Conservation (phyloP, 1,140 invertebrate species). For the Adelges cooleyi region DNA sequence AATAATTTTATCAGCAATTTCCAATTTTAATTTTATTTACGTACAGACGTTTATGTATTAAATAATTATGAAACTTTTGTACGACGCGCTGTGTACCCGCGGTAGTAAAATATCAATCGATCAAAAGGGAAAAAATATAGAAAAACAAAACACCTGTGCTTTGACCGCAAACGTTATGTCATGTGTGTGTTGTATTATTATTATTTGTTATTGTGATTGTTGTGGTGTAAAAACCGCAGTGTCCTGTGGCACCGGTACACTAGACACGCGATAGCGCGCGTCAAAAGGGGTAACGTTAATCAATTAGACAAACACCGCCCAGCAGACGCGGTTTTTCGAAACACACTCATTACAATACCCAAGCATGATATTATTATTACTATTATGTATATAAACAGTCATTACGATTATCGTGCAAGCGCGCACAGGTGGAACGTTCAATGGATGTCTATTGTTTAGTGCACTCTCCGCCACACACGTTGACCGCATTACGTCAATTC, state of each 20-base stretch:
- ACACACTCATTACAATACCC: background rate
- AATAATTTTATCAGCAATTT: too few relatives aligned
- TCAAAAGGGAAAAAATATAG: too few relatives aligned
- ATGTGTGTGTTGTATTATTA: too few relatives aligned
- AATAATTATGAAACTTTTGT: too few relatives aligned
- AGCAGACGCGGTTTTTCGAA: background rate
- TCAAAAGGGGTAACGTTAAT: slow-evolving; percentile 17
- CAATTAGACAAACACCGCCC: background rate
- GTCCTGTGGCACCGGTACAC: background rate
- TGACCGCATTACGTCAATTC: too few relatives aligned
- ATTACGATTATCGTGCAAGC: background rate
- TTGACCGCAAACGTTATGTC: background rate
- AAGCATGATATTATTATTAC: background rate
- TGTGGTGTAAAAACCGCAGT: background rate
- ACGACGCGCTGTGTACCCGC: too few relatives aligned
- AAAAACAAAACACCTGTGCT: background rate
- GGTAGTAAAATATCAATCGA: too few relatives aligned
- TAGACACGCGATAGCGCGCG: slow-evolving; percentile 7
- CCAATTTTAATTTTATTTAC: too few relatives aligned
- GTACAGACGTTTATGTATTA: too few relatives aligned
- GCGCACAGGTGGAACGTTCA: slow-evolving; percentile 10
- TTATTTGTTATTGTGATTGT: background rate
- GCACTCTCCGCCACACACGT: too few relatives aligned
- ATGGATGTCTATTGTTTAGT: too few relatives aligned
- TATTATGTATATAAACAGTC: background rate